Percentiles rank a stretch among this genome's conserved stretches.
Conservation (phyloP, 2,888 invertebrate species). For the Actias luna region DNA sequence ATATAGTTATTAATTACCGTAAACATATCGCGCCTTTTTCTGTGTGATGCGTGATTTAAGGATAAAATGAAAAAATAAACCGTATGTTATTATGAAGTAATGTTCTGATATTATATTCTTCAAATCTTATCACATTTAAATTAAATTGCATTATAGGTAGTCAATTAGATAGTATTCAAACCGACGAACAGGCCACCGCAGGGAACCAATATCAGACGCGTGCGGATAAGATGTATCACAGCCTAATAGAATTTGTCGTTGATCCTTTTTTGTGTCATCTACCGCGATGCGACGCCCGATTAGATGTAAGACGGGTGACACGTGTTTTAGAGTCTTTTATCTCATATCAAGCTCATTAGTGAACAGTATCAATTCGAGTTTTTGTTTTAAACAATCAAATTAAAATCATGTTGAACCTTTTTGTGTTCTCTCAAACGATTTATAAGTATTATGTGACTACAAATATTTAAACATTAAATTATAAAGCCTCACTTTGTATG, state of each 20-base stretch:
- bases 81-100: background rate
- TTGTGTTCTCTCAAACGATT: background rate
- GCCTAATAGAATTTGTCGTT: constrained; percentile 67
- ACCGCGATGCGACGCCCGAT: constrained; percentile 70
- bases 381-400: constrained; percentile 32
- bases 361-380: constrained; percentile 45
- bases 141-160: constrained; percentile 8
- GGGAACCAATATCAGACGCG: constrained; percentile 41
- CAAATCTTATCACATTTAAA: constrained; percentile 11
- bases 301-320: constrained; percentile 78
- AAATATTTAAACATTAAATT: background rate
- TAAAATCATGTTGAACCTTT: background rate
- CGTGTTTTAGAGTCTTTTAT: constrained; percentile 73
- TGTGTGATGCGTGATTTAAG: too few species aligned
- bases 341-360: constrained; percentile 66
- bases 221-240: constrained; percentile 58
- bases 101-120: background rate
- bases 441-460: background rate
- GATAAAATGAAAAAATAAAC: too few species aligned
- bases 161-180: constrained; percentile 5
- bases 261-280: constrained; percentile 64
- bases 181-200: background rate
- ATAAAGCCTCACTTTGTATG: background rate
- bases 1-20: too few species aligned
- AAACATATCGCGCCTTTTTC: too few species aligned